Conservation (phyloP, 2,113 vertebrate genomes). For the Anolis carolinensis region DNA sequence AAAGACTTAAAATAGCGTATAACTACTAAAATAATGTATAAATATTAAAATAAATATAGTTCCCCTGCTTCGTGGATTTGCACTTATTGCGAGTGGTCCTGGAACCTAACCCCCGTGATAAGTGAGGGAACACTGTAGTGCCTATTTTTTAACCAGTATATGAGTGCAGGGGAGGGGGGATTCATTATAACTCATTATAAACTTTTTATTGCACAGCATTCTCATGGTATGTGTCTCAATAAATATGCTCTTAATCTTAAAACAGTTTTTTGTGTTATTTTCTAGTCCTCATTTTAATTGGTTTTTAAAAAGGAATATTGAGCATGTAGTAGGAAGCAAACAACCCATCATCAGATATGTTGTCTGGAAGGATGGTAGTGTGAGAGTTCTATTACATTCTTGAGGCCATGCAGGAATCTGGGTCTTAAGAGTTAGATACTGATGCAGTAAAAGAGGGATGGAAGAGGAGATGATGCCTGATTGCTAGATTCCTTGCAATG, state of each 20-base stretch:
- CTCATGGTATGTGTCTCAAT: not conserved
- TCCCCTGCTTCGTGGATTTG: no score
- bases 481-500: not conserved
- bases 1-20: no score
- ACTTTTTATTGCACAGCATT: constrained; percentile 18
- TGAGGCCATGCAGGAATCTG: not conserved
- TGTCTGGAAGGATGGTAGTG: no score
- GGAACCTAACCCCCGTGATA: no score
- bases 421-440: not conserved
- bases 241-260: constrained; percentile 2
- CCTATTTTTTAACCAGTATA: no score
- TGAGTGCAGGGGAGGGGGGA: no score
- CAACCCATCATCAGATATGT: not conserved
- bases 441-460: not conserved
- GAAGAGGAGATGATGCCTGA: not conserved
- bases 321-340: not conserved
- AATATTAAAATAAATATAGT: no score
- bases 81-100: no score
- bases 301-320: not conserved
- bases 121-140: no score
- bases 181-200: not conserved
- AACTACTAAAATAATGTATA: no score
- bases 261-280: constrained; percentile 13
- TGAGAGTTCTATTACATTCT: not conserved
- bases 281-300: not conserved